phyloP scores from a whole-genome alignment of 2,113 vertebrate species.

The Trematomus loennbergii region DNA sequence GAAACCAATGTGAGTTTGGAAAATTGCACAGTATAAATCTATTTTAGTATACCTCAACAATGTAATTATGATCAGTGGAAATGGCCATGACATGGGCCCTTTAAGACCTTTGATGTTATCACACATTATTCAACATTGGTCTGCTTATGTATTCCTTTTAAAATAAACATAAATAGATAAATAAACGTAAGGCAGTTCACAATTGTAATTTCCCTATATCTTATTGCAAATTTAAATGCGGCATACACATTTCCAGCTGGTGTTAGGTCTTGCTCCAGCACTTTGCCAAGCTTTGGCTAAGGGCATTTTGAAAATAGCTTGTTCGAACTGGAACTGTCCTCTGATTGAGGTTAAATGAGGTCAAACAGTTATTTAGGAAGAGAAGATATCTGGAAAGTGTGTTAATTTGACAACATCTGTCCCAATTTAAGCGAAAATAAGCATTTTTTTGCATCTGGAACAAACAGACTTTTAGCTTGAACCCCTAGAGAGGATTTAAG shows the following conservation, averaged over 20 bases:
- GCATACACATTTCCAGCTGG: not conserved
- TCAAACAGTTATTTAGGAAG: not conserved
- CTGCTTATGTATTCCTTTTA: not conserved
- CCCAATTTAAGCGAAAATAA: not conserved
- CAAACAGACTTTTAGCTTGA: conserved; percentile 4
- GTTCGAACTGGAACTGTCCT: not conserved
- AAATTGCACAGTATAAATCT: no score
- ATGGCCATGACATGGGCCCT: no score
- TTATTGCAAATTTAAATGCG: not conserved
- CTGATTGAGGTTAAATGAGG: not conserved
- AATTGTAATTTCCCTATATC: not conserved
- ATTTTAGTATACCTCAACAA: no score
- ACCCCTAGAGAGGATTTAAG: conserved; percentile 17
- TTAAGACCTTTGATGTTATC: not conserved
- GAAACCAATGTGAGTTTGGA: no score
- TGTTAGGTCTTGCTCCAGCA: not conserved
- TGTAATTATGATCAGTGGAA: no score
- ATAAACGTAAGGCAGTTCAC: not conserved
- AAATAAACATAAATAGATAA: not conserved
- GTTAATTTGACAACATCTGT: not conserved
- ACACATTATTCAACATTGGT: not conserved
- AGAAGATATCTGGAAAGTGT: not conserved
- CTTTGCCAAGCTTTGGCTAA: conserved; percentile 6
- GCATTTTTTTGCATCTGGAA: not conserved
- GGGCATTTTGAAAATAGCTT: conserved; percentile 10